Base-by-base conservation (phyloP, 2,113 vertebrate species). In the Chionodraco myersi region DNA sequence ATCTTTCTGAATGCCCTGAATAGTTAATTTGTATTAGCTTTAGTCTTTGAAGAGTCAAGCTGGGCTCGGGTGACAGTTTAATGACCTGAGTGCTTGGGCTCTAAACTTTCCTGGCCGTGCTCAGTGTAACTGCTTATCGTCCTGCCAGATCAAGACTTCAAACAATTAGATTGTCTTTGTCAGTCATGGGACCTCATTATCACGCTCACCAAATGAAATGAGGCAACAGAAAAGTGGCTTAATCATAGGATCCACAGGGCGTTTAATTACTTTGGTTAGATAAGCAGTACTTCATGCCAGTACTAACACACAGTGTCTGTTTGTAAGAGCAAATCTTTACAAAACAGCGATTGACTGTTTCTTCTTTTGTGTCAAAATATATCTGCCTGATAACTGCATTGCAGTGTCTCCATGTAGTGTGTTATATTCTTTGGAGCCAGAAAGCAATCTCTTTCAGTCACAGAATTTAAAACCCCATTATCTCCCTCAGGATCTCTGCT, bases 401-500 rank as follows among this genome's bases (percentile, higher is more conserved):
- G 57, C 10, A 59, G 51, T 36, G n/a, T 68, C 15, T 63, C 44
- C 54, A 6, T 72, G 23, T 51, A n/a, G 10, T 51, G 56, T 26
- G 3, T 52, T 26, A 52, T 49, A 26, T 10, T 47, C 23, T 56
- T 7, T 9, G 23, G 34, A 58, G 44, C 53, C 13, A 63, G 52
- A 59, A 72, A 72, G 14, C 23, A 49, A 10, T 85, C 69, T 71
- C 47, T 77, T 69, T 68, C n/a, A 78, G 47, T 80, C 58, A 15
- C 62, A 45, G 61, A 58, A 30, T 52, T 64, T 63, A 51, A 83
- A 73, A 34, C 34, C 11, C 10, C 59, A 44, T 60, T 10, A 41
- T 77, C 26, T 79, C 60, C 44, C 61, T 48, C 89, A 97, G 97
- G 91, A 96, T 98, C 91, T 97, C 97, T 30, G 97, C 96, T 2